A percentile compares a stretch with the other conserved stretches of the same genome.
phyloP scores from a whole-genome alignment of 2,797 vertebrate genomes.

The Acanthurus tractus region DNA sequence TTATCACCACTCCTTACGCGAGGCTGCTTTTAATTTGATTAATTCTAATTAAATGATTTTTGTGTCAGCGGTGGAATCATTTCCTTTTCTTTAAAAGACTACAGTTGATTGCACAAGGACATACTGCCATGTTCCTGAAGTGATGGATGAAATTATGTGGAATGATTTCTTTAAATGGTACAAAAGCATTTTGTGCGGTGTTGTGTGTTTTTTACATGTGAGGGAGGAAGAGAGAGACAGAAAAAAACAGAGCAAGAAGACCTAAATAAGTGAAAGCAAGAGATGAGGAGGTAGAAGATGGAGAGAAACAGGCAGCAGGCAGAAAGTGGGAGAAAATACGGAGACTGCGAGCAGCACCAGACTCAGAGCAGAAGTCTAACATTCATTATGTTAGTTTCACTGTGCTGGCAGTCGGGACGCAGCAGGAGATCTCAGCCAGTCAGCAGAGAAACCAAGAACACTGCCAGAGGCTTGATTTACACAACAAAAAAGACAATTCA shows the following conservation, averaged over 20 bases:
- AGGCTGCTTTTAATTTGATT: conserved; percentile 62
- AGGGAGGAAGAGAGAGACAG: neutral
- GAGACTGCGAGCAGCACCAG: conserved; percentile 56
- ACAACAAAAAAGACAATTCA: conserved; percentile 72
- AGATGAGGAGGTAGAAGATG: conserved; percentile 5
- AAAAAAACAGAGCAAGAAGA: conserved; percentile 14
- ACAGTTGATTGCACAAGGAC: conserved; percentile 42
- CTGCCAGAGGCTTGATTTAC: conserved; percentile 70
- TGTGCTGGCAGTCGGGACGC: conserved; percentile 60
- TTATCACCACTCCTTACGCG: conserved; percentile 44
- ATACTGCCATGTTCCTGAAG: conserved; percentile 26
- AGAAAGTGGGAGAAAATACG: conserved; percentile 57
- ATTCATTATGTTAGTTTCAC: conserved; percentile 75
- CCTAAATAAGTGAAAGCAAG: conserved; percentile 7
- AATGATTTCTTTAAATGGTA: conserved; percentile 35
- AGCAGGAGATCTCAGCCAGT: conserved; percentile 67
- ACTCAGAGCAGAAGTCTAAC: conserved; percentile 60
- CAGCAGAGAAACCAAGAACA: conserved; percentile 64
- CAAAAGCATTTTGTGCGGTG: neutral
- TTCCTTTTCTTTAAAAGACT: conserved; percentile 40
- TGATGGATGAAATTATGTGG: conserved; percentile 41
- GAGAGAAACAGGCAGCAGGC: conserved; percentile 29
- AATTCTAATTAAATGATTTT: conserved; percentile 57
- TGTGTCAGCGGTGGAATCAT: conserved; percentile 48
- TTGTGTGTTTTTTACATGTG: conserved; percentile 15